Percentiles rank a stretch among this genome's conserved stretches.
Conservation (phyloP, 2,888 invertebrate genomes). For the Ectropis crepuscularia region DNA sequence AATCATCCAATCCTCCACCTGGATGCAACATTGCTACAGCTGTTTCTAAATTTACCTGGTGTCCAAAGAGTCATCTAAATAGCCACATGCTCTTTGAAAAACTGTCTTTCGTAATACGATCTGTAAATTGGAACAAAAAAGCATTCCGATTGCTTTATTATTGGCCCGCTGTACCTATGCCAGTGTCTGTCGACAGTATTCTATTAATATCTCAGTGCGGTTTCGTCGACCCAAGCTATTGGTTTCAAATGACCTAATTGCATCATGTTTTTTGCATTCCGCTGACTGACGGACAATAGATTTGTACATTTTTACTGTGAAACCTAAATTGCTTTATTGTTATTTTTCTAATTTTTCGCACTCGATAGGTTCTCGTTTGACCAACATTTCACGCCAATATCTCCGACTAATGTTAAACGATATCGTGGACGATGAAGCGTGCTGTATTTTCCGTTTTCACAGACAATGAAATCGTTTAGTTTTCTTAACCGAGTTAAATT, state of each 20-base stretch:
- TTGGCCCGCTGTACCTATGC: conserved; percentile 26
- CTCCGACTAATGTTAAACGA: conserved; percentile 16
- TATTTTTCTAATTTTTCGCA: conserved; percentile 40
- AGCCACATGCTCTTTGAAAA: background rate
- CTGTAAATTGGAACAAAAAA: conserved; percentile 10
- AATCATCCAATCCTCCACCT: no score
- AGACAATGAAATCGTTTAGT: conserved; percentile 4
- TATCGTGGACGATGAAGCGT: conserved; percentile 9
- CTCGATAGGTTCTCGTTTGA: conserved; percentile 18
- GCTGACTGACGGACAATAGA: conserved; percentile 71
- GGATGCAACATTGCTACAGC: no score
- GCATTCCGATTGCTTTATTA: conserved; percentile 22
- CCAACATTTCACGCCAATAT: conserved; percentile 16
- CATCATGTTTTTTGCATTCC: conserved; percentile 74
- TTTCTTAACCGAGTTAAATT: conserved; percentile 6
- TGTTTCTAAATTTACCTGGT: no score
- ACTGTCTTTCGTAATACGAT: conserved; percentile 12
- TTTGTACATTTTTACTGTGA: conserved; percentile 60
- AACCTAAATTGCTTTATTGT: conserved; percentile 51
- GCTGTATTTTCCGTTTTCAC: conserved; percentile 7
- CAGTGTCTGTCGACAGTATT: conserved; percentile 37
- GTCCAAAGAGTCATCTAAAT: background rate
- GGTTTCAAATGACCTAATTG: conserved; percentile 78
- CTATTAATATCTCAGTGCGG: conserved; percentile 72
- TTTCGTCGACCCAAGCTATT: conserved; percentile 68